Evolutionary conservation across 64 coral and sea anemone species (phyloP), one percentile per base, ranked within the genome.

Genomic region (Hydrozoanthus tunicans): DNA sequence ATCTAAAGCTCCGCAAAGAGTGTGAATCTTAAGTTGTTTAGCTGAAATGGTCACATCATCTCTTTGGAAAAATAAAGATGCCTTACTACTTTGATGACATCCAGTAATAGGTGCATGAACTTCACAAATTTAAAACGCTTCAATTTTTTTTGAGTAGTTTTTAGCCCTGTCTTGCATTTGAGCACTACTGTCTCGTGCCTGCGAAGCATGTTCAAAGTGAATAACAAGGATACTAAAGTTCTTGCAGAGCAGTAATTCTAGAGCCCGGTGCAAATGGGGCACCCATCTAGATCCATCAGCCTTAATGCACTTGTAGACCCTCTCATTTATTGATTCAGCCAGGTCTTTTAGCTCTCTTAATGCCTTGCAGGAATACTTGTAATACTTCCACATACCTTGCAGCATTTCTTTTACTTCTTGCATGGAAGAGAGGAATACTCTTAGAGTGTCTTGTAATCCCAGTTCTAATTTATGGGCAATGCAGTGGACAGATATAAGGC

Each of bases 251-350:
- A 92, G 70, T 51, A 85, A 70, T 58, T 85, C 27, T 2, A 90
- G 55, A 59, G 78, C 92, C 7, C 66, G 62, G 51, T 73, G 58
- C 24, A 81, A 79, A 89, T 90, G 92, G 52, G 86, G 76, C 5
- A 94, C 25, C 86, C 92, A 94, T 60, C 70, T 64, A 27, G 92
- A 73, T 9, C 86, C 92, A 76, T 74, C 86, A 52, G 89, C 92
- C 71, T 75, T 93, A 17, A 70, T 72, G n/a, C 65, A 79, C 56
- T 65, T 94, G 17, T 86, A 89, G n/a, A 81, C 60, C 20, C 70
- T 62, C 8, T 90, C 69, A 17, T 90, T 69, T 7, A 90, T 62
- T 17, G 43, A 61, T 64, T 89, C 70, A 56, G 77, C 86, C 63
- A 94, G 89, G 66, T 90, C 92, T 55, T 74, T 73, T 4, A 94